Base-by-base conservation (phyloP, 2,888 invertebrate species). In the Ochropleura plecta region DNA sequence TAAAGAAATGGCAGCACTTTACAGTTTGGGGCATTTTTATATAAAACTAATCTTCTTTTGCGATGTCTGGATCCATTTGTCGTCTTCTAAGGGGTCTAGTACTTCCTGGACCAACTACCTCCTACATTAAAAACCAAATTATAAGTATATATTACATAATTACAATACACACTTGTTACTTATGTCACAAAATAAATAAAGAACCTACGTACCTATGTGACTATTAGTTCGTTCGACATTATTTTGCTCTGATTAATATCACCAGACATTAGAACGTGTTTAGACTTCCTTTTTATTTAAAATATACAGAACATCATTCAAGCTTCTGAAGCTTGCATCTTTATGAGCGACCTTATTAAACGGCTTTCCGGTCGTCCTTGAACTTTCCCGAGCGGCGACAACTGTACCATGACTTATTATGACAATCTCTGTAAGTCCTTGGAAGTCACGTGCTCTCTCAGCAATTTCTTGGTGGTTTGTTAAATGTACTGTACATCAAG, bases 261-360 rank as follows among this genome's bases (percentile, higher is more conserved):
- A n/a, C 30, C 30, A 42, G 42, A 62, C 18, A 67, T n/a, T 16
- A 67, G 60, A 67, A 59, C 12, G 7, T 7, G 65, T 14, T 4
- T 7, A 7, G 30, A 44, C 40, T 73, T 10, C 9, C 16, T 8
- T 20, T 48, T 14, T 14, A 48, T 18, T 44, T 4, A 10, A 12
- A 5, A 18, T 14, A 2, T 74, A 44, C 10, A 57, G 9, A 12
- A 10, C 12, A 30, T 67, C 20, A 16, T 44, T 7, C 16, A 20
- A 16, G 18, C 16, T 20, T 12, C 8, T 46, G n/a, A 49, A 57
- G n/a, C 20, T 20, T 49, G n/a, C 63, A 48, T 63, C 18, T 68
- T 53, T 70, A 6, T 30, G 16, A n/a, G 40, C 6, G 63, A 46
- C 42, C 42, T 53, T 53, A 20, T 64, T 51, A 75, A 48, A 64